Evolutionary conservation across 2,888 invertebrate genomes (phyloP).

Genomic region (Leptogaster cylindrica): DNA sequence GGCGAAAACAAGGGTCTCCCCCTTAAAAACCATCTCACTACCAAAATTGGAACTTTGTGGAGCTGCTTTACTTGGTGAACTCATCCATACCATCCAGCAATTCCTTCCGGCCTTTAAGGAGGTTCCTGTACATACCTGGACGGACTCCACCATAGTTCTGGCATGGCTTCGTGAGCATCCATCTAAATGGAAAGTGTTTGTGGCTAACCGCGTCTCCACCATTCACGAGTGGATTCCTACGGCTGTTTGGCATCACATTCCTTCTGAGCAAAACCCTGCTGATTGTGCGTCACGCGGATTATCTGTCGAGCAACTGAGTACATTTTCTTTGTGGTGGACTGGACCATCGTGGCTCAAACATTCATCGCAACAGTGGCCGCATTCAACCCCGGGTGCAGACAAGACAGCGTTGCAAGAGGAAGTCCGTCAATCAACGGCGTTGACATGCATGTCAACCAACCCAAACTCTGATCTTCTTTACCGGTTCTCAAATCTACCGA

Average conservation of each 20-base stretch:
- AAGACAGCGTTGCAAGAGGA: too few species aligned
- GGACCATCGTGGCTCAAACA: constrained; percentile 43
- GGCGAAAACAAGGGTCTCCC: background rate
- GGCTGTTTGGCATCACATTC: background rate
- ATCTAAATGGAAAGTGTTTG: background rate
- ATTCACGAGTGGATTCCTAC: background rate
- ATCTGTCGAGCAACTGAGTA: constrained; percentile 35
- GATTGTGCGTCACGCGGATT: constrained; percentile 48
- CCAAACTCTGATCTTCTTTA: too few species aligned
- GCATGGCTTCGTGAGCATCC: background rate
- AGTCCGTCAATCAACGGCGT: too few species aligned
- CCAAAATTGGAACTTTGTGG: background rate
- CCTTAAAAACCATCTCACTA: background rate
- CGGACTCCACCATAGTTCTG: background rate
- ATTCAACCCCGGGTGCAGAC: too few species aligned
- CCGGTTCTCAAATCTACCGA: too few species aligned
- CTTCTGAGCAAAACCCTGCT: constrained; percentile 45
- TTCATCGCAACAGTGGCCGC: background rate
- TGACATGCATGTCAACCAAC: too few species aligned
- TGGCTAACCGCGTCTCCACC: background rate
- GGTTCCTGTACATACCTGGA: background rate
- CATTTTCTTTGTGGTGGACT: constrained; percentile 47
- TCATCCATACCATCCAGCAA: too few species aligned
- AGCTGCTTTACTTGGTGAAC: too few species aligned
- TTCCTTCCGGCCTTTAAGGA: too few species aligned